Base-by-base conservation (phyloP, 2,113 vertebrate genomes). In the Bujurquina vittata region DNA sequence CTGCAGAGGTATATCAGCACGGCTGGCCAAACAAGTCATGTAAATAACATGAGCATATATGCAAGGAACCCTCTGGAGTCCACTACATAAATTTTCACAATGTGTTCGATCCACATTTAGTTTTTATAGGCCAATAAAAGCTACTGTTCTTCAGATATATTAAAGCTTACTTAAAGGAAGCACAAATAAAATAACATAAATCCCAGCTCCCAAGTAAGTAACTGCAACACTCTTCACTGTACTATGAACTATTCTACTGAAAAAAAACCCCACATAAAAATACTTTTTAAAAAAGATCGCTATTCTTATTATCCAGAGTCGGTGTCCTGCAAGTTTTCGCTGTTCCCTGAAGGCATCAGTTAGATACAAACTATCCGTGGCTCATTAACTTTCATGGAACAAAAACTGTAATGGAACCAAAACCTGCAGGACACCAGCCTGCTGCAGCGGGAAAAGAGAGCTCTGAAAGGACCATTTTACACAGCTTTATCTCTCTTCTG, bases 361-460 rank as follows among this genome's bases (percentile, higher is more conserved):
- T 52, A 54, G 84, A 81, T 61, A 67, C 33, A 57, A 69, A 78
- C 54, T 85, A 63, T 85, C 85, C 83, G 84, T 83, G 89, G 80
- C 65, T 86, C 90, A 90, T 89, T 87, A 87, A 33, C 54, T 87
- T 67, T 72, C 67, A 37, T 26, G 23, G 37, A 80, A 63, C 75
- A 76, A 75, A 72, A 75, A 85, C 49, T 55, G 56, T 65, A 88
- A 85, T 75, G 80, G 75, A 86, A 60, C 31, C 73, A 74, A 89
- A 90, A 80, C 8, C 81, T 54, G 63, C 78, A 78, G 84, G 88
- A 84, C 23, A 35, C 20, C 35, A 1, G 33, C 49, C 22, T 77
- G 33, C 60, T 82, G 23, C 7, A 15, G 75, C 60, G 23, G 14
- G 57, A 63, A 79, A 14, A 54, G 54, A 80, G 31, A 67, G 3